Evolutionary conservation across 2,888 invertebrate species (phyloP), one percentile per base, ranked within the genome.

Genomic region (Notocelia uddmanniana): DNA sequence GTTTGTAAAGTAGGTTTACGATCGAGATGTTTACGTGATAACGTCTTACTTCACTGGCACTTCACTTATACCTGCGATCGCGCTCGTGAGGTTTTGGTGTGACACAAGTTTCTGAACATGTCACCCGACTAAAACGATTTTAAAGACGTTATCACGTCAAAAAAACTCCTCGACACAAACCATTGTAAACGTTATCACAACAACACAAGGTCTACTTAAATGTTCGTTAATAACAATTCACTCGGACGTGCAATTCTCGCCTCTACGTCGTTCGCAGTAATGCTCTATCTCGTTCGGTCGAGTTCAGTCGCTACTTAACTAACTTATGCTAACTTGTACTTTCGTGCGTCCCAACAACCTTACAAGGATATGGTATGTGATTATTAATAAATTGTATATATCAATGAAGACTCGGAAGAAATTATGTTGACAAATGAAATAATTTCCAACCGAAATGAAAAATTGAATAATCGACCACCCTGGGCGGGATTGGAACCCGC

Each of bases 301-400:
- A 62, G 72, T 68, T n/a, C 72, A 72, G 74, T 72, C 74, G 70
- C 58, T 67, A 41, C 69, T 69, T 69, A 69, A 34, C 76, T 76
- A 86, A 83, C 89, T 90, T 87, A 90, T 69, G 62, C 89, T 92
- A 92, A 83, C 83, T 92, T 92, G 92, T 92, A 92, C 92, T 89
- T 75, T 89, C 83, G 85, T 87, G 86, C 85, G 83, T 85, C 84
- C 82, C 77, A 77, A 73, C 79, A 79, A 68, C 69, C 66, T 71
- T 58, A 63, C 18, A 80, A 77, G 78, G 59, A 70, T 68, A 71
- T 60, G 59, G 70, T 41, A 21, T 15, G 41, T 23, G 59, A n/a
- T 45, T 54, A 13, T 19, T 50, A n/a, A n/a, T n/a, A n/a, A n/a
- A n/a, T n/a, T n/a, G n/a, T n/a, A 21, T 58, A 19, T 41, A 19